Conservation (phyloP, 2,113 vertebrate genomes). For the Megalops atlanticus region DNA sequence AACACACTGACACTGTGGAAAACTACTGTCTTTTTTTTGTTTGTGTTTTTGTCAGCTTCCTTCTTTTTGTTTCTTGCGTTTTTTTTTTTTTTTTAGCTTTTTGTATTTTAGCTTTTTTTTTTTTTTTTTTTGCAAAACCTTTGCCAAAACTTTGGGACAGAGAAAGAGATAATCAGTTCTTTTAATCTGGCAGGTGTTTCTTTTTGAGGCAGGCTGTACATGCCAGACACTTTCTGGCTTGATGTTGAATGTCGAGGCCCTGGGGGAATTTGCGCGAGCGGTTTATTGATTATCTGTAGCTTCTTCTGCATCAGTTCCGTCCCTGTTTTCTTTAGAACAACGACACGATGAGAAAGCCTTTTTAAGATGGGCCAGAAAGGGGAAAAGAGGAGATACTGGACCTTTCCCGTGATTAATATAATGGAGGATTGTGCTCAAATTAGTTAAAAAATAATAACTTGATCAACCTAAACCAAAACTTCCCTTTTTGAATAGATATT, state of each 20-base stretch:
- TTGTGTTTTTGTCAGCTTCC: conserved; percentile 26
- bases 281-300: conserved; percentile 45
- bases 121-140: conserved; percentile 25
- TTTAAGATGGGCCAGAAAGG: conserved; percentile 17
- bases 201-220: conserved; percentile 55
- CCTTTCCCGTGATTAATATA: conserved; percentile 15
- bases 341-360: conserved; percentile 28
- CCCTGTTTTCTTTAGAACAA: conserved; percentile 41
- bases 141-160: conserved; percentile 44
- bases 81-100: conserved; percentile 25
- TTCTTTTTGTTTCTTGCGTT: conserved; percentile 20
- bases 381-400: neutral
- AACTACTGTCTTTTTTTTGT: neutral
- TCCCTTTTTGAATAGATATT: conserved; percentile 2
- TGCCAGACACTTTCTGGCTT: conserved; percentile 57
- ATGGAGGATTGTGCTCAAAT: conserved; percentile 22
- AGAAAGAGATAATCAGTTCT: conserved; percentile 24
- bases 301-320: conserved; percentile 51
- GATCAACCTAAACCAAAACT: neutral
- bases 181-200: conserved; percentile 65
- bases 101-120: conserved; percentile 30
- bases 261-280: conserved; percentile 60
- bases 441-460: conserved; percentile 15
- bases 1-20: conserved; percentile 63
- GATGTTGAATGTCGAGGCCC: conserved; percentile 55